Evolutionary conservation across 1,140 invertebrate species (phyloP), one percentile per base, ranked within the genome.

Genomic region (Berghia stephanieae): DNA sequence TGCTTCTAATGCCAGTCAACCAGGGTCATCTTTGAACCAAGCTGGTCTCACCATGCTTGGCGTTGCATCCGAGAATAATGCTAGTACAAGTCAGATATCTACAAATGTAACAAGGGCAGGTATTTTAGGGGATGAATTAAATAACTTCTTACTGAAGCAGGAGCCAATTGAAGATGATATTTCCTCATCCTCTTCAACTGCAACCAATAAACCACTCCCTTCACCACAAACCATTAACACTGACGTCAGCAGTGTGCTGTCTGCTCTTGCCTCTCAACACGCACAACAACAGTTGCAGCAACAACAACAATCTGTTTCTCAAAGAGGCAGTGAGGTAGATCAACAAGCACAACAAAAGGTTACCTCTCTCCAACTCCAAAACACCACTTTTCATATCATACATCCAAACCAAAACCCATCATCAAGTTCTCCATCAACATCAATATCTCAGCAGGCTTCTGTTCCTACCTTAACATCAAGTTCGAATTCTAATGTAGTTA

Each of bases 231-330:
- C 5, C 18, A 76, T 76, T 40, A 76, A 67, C 74, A 67, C 60
- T n/a, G n/a, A n/a, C 31, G 69, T 82, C 21, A 83, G 81, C 75
- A 82, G 83, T 78, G 80, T 85, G n/a, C 75, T 84, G 44, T 81
- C 81, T 5, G 81, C 84, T 43, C 42, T 85, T 18, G 83, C 83
- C n/a, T 80, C 81, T 4, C 83, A 85, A 44, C 83, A 85, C 63
- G 34, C 68, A 44, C 4, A 3, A 42, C n/a, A 43, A 66, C 75
- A 49, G 36, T 44, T 38, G 44, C 78, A 36, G 60, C 63, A 46
- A 34, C 63, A 34, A 31, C 46, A 27, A 21, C 42, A 36, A n/a
- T 21, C 67, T 13, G 52, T 2, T 38, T 18, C 10, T 16, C n/a
- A n/a, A n/a, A n/a, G n/a, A n/a, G n/a, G n/a, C n/a, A n/a, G n/a